Percentiles rank a stretch among this genome's conserved stretches.
phyloP scores from a whole-genome alignment of 2,888 invertebrate species.

The Elysia crispata region DNA sequence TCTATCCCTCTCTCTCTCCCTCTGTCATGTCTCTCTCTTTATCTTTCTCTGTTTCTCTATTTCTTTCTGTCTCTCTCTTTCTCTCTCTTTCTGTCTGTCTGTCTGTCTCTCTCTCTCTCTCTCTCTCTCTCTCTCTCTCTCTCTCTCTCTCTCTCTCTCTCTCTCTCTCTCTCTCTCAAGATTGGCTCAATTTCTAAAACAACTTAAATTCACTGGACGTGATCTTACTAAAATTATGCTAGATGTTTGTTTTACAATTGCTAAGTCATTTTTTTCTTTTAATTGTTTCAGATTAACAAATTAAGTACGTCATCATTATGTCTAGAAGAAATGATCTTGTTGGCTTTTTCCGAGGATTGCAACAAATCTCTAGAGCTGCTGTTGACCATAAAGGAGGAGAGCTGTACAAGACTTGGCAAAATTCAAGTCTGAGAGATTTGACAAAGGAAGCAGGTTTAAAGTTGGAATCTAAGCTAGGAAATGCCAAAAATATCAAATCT shows the following conservation, averaged over 20 bases:
- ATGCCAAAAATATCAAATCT: not conserved
- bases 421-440: slow-evolving; percentile 68
- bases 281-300: too few species aligned
- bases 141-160: slow-evolving; percentile 9
- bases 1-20: too few species aligned
- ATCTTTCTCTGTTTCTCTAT: too few species aligned
- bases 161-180: slow-evolving; percentile 1
- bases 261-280: too few species aligned
- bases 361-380: slow-evolving; percentile 65
- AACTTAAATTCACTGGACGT: too few species aligned
- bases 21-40: too few species aligned
- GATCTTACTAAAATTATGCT: too few species aligned
- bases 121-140: slow-evolving; percentile 9
- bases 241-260: too few species aligned
- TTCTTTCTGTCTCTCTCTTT: too few species aligned
- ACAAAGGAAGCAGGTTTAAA: slow-evolving; percentile 53
- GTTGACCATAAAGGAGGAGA: slow-evolving; percentile 66
- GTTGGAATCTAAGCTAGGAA: slow-evolving; percentile 32
- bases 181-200: too few species aligned
- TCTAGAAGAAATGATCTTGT: slow-evolving; percentile 66
- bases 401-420: slow-evolving; percentile 64
- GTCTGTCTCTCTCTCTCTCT: slow-evolving; percentile 23
- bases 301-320: too few species aligned
- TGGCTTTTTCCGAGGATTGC: slow-evolving; percentile 70
- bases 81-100: slow-evolving; percentile 11